A percentile compares a stretch with the other conserved stretches of the same genome.
phyloP scores from a whole-genome alignment of 2,797 vertebrate genomes.

The Caiman crocodilus region DNA sequence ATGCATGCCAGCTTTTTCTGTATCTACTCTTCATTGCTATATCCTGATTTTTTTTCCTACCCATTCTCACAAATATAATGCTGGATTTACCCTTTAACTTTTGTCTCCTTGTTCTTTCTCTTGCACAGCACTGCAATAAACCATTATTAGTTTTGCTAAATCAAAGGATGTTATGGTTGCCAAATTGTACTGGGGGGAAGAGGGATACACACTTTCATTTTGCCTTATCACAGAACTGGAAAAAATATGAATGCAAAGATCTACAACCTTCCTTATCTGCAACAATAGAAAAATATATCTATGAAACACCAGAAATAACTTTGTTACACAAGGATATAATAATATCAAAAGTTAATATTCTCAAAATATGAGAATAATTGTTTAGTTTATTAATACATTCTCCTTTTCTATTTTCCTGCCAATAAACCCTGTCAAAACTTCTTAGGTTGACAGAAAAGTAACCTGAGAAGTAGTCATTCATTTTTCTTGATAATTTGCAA shows the following conservation, averaged over 20 bases:
- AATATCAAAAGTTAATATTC: conserved; percentile 2
- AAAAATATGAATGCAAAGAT: conserved; percentile 46
- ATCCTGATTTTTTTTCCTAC: background rate
- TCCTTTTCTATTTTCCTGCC: conserved; percentile 28
- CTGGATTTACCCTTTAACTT: conserved; percentile 18
- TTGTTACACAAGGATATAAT: conserved; percentile 38
- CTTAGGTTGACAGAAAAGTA: conserved; percentile 21
- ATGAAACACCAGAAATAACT: conserved; percentile 39
- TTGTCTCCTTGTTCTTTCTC: background rate
- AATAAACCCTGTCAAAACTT: background rate
- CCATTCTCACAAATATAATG: background rate
- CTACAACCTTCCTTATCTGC: conserved; percentile 34
- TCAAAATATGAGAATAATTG: conserved; percentile 32
- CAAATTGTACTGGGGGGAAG: conserved; percentile 30
- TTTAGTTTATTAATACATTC: conserved; percentile 36
- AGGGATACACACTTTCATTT: conserved; percentile 11
- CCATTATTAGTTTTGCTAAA: conserved; percentile 39
- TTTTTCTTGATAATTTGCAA: conserved; percentile 3
- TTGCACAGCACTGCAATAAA: background rate
- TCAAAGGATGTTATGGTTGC: conserved; percentile 40
- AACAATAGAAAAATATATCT: conserved; percentile 51
- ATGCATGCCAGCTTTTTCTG: rapidly evolving
- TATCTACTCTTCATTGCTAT: background rate
- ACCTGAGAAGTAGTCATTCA: background rate
- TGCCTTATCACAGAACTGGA: conserved; percentile 43